Evolutionary conservation across 2,113 vertebrate genomes (phyloP), one percentile per base, ranked within the genome.

Genomic region (Psophia crepitans): DNA sequence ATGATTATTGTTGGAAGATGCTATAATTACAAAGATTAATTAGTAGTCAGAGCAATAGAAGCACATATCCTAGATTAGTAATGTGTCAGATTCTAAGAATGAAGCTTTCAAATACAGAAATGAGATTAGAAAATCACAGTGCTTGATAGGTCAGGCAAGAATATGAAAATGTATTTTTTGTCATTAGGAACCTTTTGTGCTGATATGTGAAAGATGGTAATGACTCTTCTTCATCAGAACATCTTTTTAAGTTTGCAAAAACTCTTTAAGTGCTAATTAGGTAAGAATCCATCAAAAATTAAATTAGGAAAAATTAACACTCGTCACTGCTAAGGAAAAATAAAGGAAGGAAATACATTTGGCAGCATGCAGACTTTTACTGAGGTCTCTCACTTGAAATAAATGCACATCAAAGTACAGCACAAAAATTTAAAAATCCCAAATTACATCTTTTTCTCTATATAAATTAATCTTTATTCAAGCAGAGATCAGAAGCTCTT

Each of bases 1-100:
- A 95, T 75, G 60, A 94, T 95, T 93, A 93, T 96, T 93, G 49
- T 92, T 96, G 46, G 81, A 91, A 93, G 87, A 92, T 95, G 61
- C 58, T 76, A 83, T 84, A 97, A 97, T 96, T 97, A 94, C 48
- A 84, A 95, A 95, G 41, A 97, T 95, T 96, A 97, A 98, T 97
- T 97, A 97, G 84, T 53, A 97, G n/a, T 88, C 94, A 94, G 80
- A 87, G 94, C 71, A 95, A 97, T 87, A 95, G 71, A 96, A 77
- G 54, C 44, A 68, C 76, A 54, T 82, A 84, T 95, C 39, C 91
- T 90, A 74, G 49, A 96, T 94, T 80, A 97, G 80, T 44, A 84
- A 61, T 68, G 80, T 95, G 88, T 90, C 93, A 95, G 28, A 57
- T 93, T 96, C 53, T 46, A 90, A 90, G 46, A 61, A 35, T 58